These are phyloP conservation scores for Gambusia yucatana DNA, from an alignment of 2,797 vertebrate genomes.

Conservation along the genomic window DNA sequence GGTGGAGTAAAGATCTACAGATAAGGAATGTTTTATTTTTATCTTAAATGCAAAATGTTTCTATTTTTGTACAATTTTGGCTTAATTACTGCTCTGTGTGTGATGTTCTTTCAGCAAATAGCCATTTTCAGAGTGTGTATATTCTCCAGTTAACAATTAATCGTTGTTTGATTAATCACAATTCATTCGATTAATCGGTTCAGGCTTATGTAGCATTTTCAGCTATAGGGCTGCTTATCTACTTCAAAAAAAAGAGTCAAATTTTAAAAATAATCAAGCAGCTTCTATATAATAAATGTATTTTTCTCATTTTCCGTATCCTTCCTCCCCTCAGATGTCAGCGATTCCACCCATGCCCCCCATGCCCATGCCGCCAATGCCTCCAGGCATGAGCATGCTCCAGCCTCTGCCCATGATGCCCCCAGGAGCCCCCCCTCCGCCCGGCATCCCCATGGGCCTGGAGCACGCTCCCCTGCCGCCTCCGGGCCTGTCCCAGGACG, in stretches of 20 bases:
- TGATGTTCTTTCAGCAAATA: too few species aligned
- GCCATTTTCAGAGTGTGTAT: too few species aligned
- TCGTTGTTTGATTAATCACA: too few species aligned
- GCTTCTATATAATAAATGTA: background rate
- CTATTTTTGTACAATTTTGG: too few species aligned
- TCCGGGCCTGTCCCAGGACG: slow-evolving; percentile 83
- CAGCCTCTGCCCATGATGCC: slow-evolving; percentile 87
- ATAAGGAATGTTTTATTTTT: too few species aligned
- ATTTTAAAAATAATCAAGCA: background rate
- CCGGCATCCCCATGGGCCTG: slow-evolving; percentile 82
- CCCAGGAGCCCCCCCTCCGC: slow-evolving; percentile 81
- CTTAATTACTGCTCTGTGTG: too few species aligned
- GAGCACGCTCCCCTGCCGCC: slow-evolving; percentile 80
- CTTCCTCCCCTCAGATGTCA: slow-evolving; percentile 65
- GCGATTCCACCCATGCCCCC: slow-evolving; percentile 82
- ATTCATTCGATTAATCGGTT: too few species aligned
- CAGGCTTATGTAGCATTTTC: background rate
- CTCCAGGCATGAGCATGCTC: slow-evolving; percentile 82
- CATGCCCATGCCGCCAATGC: slow-evolving; percentile 82
- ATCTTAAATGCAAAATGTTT: too few species aligned
- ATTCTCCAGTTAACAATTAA: too few species aligned
- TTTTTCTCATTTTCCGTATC: background rate
- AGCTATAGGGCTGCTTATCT: background rate
- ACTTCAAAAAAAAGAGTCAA: background rate
- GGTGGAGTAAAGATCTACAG: too few species aligned